Base-by-base conservation (phyloP, 1,140 invertebrate genomes). In the Drosophila arizonae region DNA sequence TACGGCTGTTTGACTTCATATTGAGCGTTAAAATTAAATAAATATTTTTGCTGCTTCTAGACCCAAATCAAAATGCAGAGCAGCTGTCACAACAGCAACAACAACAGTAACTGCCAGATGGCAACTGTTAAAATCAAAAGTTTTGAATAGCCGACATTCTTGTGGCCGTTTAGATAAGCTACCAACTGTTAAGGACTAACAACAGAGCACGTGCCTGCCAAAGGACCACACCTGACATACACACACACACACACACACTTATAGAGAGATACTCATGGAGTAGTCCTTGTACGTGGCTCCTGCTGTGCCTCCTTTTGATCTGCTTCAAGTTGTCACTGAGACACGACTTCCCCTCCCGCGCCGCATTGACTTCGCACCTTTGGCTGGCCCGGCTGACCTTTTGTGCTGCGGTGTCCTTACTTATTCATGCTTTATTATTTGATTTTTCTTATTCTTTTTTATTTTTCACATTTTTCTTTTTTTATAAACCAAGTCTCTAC, bases 11-110 rank as follows among this genome's bases (percentile, higher is more conserved):
- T 15, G 4, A 24, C 6, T 51, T 57, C 56, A 43, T 72, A 24
- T 21, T 41, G 64, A 67, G 36, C 63, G 74, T 66, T 81, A 30
- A 81, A 72, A 86, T 81, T 87, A 79, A 73, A 81, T 87, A 82
- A 82, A 82, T 87, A 86, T 82, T 85, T 77, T 75, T 79, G 60
- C 33, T 56, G 26, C 30, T 17, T 13, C 4, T 48, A 67, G 45
- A 85, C 76, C 81, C 81, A 87, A 81, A 87, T 87, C 82, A 86
- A 81, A 80, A 75, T 78, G 71, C 71, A 45, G 43, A 71, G 46
- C 76, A 87, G 82, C 78, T 86, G 81, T 79, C 81, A 72, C 60
- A 75, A 64, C 62, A 72, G 15, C 21, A 60, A 45, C 24, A 39
- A 24, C 17, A 60, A 62, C 54, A 56, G 24, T 52, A 56, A 45